Percentiles rank a stretch among this genome's conserved stretches.
phyloP scores from a whole-genome alignment of 2,797 vertebrate species.

The Alauda arvensis region DNA sequence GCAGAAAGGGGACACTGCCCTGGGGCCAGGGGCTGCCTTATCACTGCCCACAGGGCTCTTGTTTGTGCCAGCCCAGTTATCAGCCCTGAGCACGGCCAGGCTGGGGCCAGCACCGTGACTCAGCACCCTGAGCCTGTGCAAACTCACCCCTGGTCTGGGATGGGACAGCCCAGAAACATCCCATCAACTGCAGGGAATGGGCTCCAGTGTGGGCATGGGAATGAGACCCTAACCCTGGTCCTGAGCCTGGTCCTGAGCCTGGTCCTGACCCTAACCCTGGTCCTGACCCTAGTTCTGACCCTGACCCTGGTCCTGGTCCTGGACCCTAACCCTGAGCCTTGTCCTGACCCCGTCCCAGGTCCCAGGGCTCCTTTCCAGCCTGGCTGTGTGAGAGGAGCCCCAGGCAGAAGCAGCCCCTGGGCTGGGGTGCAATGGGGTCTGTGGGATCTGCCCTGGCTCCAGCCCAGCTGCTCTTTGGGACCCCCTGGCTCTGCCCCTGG shows the following conservation, averaged over 20 bases:
- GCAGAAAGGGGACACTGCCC: background rate
- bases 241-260: no score
- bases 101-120: background rate
- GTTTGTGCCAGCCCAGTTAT: background rate
- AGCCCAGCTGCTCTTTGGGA: accelerated
- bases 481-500: background rate
- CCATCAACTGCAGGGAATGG: accelerated
- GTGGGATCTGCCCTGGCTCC: accelerated
- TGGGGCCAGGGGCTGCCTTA: background rate
- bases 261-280: accelerated
- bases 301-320: background rate
- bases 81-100: background rate
- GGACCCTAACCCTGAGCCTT: background rate
- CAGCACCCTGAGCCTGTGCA: background rate
- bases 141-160: accelerated
- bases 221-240: background rate
- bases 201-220: background rate
- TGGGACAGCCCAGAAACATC: background rate
- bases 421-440: background rate
- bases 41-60: background rate
- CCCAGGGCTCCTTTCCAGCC: background rate
- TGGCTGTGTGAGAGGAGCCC: background rate
- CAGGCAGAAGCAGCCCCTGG: no score
- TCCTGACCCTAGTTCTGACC: background rate
- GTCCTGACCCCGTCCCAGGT: no score